phyloP scores from a whole-genome alignment of 92 coral and sea anemone species.

The Porites lobata region DNA sequence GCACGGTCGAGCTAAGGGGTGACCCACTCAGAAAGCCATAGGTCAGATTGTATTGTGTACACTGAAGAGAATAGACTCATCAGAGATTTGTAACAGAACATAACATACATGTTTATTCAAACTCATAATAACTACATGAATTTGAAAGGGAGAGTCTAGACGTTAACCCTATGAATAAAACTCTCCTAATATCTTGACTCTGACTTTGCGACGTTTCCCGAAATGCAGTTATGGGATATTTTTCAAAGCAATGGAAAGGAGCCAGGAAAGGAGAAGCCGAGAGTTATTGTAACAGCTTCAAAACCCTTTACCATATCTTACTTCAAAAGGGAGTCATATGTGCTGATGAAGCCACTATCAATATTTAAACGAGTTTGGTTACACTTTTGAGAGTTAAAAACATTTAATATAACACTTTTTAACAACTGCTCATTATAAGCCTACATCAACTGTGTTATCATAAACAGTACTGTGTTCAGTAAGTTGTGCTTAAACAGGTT shows the following conservation, averaged over 20 bases:
- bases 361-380: conserved; percentile 60
- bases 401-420: too few species aligned
- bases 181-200: too few species aligned
- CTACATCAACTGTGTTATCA: too few species aligned
- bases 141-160: too few species aligned
- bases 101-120: too few species aligned
- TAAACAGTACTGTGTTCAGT: too few species aligned
- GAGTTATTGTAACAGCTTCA: conserved; percentile 25
- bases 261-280: conserved; percentile 46
- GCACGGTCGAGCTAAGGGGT: conserved; percentile 1
- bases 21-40: conserved; percentile 1
- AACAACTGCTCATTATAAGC: too few species aligned
- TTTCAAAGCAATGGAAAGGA: conserved; percentile 46
- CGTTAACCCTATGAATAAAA: too few species aligned
- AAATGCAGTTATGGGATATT: conserved; percentile 30
- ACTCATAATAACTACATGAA: too few species aligned
- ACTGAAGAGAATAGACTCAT: conserved; percentile 22
- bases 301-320: conserved; percentile 57
- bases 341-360: conserved; percentile 51
- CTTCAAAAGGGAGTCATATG: conserved; percentile 21
- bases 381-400: conserved; percentile 23
- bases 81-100: conserved; percentile 58
- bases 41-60: conserved; percentile 4
- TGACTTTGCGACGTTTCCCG: conserved; percentile 14
- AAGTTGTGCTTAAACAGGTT: too few species aligned